Conservation (phyloP, 2,113 vertebrate genomes). For the Gavialis gangeticus region DNA sequence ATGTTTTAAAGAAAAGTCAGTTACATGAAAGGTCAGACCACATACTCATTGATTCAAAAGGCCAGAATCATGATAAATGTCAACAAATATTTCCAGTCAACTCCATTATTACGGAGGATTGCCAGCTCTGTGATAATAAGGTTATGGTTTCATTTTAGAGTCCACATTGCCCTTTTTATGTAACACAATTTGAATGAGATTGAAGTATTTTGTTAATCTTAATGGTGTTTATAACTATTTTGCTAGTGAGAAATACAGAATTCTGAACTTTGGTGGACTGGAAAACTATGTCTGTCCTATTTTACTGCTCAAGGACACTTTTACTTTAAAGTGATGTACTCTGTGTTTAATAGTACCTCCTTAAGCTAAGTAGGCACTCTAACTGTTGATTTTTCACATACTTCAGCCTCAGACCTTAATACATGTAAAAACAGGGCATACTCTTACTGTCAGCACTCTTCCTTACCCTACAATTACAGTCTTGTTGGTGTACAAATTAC, state of each 20-base stretch:
- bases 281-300: background rate
- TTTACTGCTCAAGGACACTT: background rate
- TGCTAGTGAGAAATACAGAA: background rate
- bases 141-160: background rate
- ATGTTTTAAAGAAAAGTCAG: background rate
- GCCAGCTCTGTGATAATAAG: background rate
- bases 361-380: background rate
- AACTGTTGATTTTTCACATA: background rate
- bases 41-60: background rate
- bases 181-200: background rate
- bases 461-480: background rate
- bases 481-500: background rate
- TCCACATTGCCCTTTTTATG: background rate
- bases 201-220: background rate
- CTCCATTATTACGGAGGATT: background rate
- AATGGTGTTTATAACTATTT: background rate
- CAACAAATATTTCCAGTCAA: background rate
- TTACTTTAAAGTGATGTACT: background rate
- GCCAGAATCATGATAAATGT: background rate
- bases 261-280: background rate
- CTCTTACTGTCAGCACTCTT: background rate
- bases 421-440: rapidly evolving
- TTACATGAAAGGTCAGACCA: rapidly evolving
- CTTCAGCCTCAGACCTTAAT: background rate
- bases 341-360: background rate